phyloP scores from a whole-genome alignment of 2,888 invertebrate species.

The Cataglyphis rosenhaueri region DNA sequence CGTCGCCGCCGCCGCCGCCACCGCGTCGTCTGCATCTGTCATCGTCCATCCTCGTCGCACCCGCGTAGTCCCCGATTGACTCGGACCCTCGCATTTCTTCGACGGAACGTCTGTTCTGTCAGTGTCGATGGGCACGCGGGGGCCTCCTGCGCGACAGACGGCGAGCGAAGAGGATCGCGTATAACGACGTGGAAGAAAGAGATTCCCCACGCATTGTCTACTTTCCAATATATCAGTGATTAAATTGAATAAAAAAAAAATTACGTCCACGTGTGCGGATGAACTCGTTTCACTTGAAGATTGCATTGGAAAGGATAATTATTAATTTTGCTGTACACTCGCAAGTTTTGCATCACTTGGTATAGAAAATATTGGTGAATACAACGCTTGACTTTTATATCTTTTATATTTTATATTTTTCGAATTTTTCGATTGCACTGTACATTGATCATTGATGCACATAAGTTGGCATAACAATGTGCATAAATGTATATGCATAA shows the following conservation, averaged over 20 bases:
- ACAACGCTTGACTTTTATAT: no score
- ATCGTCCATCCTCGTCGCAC: constrained; percentile 32
- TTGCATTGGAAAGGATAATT: not conserved
- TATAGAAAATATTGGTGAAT: not conserved
- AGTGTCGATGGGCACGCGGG: not conserved
- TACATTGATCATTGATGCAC: not conserved
- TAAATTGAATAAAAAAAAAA: not conserved
- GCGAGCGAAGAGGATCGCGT: not conserved
- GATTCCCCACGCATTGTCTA: not conserved
- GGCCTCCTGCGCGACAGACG: constrained; percentile 30
- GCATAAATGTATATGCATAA: not conserved
- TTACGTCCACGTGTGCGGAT: not conserved
- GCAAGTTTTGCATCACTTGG: not conserved
- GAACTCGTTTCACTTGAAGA: not conserved
- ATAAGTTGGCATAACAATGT: constrained; percentile 1
- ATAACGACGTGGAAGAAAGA: not conserved
- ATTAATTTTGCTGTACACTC: not conserved
- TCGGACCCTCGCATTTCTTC: not conserved
- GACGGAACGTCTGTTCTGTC: constrained; percentile 2
- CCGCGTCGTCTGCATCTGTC: constrained; percentile 39
- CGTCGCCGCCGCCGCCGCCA: constrained; percentile 1
- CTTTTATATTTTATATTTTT: not conserved
- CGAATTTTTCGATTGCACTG: not conserved
- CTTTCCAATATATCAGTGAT: not conserved
- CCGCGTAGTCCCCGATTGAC: not conserved